phyloP scores from a whole-genome alignment of 2,888 invertebrate genomes.

The Apotomis betuletana region DNA sequence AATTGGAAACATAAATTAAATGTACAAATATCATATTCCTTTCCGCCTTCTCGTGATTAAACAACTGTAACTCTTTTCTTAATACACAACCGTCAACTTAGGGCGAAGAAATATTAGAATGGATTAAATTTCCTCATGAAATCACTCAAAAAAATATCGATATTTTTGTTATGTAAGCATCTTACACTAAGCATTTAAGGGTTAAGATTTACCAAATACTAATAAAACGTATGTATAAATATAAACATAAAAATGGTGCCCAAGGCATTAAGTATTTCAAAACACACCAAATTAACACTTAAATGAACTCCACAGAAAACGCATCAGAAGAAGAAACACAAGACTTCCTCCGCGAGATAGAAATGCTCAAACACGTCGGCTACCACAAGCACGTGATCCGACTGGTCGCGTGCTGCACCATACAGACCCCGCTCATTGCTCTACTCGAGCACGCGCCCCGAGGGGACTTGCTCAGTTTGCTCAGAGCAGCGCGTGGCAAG shows the following conservation, averaged over 20 bases:
- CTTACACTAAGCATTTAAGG: neutral
- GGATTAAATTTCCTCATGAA: too few species aligned
- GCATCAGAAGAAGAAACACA: constrained; percentile 84
- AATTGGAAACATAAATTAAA: too few species aligned
- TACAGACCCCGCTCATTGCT: constrained; percentile 87
- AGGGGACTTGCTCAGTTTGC: constrained; percentile 88
- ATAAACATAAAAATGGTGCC: too few species aligned
- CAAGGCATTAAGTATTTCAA: neutral
- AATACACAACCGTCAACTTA: too few species aligned
- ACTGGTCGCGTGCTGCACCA: constrained; percentile 89
- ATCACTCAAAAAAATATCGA: too few species aligned
- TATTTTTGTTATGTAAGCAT: too few species aligned
- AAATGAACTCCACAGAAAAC: constrained; percentile 67
- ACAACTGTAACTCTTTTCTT: too few species aligned
- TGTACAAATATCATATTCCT: too few species aligned
- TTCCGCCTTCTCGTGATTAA: too few species aligned
- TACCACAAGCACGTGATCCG: constrained; percentile 90
- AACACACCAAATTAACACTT: neutral
- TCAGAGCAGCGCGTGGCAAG: constrained; percentile 78
- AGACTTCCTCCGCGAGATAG: constrained; percentile 90
- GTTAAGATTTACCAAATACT: too few species aligned
- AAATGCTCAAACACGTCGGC: constrained; percentile 90
- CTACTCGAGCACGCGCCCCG: constrained; percentile 91
- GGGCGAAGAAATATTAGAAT: too few species aligned
- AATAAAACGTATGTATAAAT: too few species aligned